These are phyloP conservation scores for Psylliodes chrysocephalus DNA, from an alignment of 2,888 invertebrate species.

Conservation along the genomic window DNA sequence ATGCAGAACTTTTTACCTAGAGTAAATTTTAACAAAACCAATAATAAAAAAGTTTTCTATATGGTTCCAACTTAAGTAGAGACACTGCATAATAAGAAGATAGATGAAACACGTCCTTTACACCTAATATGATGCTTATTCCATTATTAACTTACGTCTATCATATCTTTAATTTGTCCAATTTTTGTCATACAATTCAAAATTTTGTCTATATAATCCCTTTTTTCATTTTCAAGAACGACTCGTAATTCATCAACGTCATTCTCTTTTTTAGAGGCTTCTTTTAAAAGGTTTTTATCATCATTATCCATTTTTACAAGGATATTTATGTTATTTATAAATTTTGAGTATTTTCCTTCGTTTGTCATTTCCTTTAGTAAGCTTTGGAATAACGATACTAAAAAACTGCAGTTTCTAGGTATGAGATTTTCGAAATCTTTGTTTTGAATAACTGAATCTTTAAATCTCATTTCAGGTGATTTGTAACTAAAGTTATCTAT, in stretches of 20 bases:
- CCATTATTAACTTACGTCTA: constrained; percentile 51
- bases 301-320: constrained; percentile 40
- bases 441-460: constrained; percentile 1
- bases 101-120: too few species aligned
- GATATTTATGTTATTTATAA: constrained; percentile 41
- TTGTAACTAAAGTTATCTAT: constrained; percentile 32
- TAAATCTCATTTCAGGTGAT: constrained; percentile 39
- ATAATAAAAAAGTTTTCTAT: too few species aligned
- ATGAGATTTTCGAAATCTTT: constrained; percentile 33
- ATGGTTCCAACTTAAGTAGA: too few species aligned
- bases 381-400: constrained; percentile 38
- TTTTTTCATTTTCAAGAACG: constrained; percentile 45
- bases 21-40: too few species aligned
- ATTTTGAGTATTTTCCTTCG: constrained; percentile 35
- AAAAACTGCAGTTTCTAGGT: constrained; percentile 40
- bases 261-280: constrained; percentile 32
- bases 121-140: too few species aligned
- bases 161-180: constrained; percentile 55
- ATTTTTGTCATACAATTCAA: constrained; percentile 45
- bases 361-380: constrained; percentile 40
- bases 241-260: constrained; percentile 44
- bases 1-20: too few species aligned
- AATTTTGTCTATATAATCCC: constrained; percentile 41
- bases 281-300: constrained; percentile 36
- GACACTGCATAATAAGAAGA: too few species aligned